Percentiles rank a stretch among this genome's conserved stretches.
phyloP scores from a whole-genome alignment of 1,140 invertebrate genomes.

The Epicauta chinensis region DNA sequence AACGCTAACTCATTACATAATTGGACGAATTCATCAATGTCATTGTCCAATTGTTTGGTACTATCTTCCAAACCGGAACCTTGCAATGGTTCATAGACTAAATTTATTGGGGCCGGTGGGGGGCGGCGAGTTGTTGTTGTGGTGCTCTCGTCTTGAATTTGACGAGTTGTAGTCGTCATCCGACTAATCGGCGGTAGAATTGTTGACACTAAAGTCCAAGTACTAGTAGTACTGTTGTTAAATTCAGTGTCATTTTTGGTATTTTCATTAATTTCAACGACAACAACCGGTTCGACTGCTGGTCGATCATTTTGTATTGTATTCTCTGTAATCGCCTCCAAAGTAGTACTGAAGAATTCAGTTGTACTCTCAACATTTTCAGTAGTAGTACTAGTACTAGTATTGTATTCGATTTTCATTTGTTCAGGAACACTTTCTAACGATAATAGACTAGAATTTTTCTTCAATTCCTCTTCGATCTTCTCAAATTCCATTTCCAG shows the following conservation, averaged over 20 bases:
- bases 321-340: constrained; percentile 2
- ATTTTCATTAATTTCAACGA: constrained; percentile 22
- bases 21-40: constrained; percentile 45
- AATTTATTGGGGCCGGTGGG: constrained; percentile 18
- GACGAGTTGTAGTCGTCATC: not conserved
- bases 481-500: constrained; percentile 22
- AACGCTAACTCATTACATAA: constrained; percentile 80
- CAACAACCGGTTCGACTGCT: constrained; percentile 19
- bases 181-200: constrained; percentile 22
- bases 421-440: not conserved
- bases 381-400: not conserved
- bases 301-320: constrained; percentile 11
- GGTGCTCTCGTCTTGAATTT: not conserved
- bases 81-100: constrained; percentile 45
- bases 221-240: constrained; percentile 14
- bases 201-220: constrained; percentile 39
- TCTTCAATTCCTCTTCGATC: constrained; percentile 1
- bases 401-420: constrained; percentile 8
- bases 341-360: not conserved
- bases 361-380: not conserved
- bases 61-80: constrained; percentile 69
- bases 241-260: not conserved
- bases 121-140: not conserved
- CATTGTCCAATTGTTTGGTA: constrained; percentile 52
- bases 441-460: constrained; percentile 1